Conservation (phyloP, 64 coral and sea anemone species). For the Orbicella faveolata region DNA sequence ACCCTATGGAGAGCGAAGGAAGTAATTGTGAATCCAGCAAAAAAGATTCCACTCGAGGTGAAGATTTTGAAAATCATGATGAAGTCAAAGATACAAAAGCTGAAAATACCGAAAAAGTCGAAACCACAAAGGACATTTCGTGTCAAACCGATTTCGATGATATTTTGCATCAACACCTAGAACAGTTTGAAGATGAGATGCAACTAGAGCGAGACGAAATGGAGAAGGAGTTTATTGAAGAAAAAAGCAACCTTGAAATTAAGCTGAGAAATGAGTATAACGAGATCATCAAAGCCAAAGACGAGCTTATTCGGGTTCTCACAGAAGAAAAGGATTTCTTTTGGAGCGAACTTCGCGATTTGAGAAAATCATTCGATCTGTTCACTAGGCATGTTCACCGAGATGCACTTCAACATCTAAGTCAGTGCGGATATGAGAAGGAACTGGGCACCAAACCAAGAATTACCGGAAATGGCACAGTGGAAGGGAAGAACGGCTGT, state of each 20-base stretch:
- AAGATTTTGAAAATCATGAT: neutral
- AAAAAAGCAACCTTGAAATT: slow-evolving; percentile 35
- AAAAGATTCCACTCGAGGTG: neutral
- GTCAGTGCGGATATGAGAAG: neutral
- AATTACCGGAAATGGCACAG: neutral
- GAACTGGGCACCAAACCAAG: neutral
- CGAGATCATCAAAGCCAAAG: slow-evolving; percentile 47
- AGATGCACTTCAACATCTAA: neutral
- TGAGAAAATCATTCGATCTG: slow-evolving; percentile 52
- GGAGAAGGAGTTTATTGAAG: slow-evolving; percentile 26
- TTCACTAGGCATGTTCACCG: slow-evolving; percentile 29
- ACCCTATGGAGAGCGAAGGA: neutral
- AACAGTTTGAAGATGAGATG: slow-evolving; percentile 20
- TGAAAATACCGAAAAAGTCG: neutral
- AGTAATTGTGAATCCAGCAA: neutral
- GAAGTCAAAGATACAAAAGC: neutral
- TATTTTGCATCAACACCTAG: slow-evolving; percentile 10
- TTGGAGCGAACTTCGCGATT: slow-evolving; percentile 29
- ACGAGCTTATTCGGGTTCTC: slow-evolving; percentile 46
- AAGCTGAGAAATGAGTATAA: slow-evolving; percentile 30
- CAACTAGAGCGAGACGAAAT: slow-evolving; percentile 29
- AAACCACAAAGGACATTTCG: neutral
- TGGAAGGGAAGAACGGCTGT: neutral
- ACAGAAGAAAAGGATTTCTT: slow-evolving; percentile 63
- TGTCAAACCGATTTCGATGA: slow-evolving; percentile 48